Percentiles rank a stretch among this genome's conserved stretches.
phyloP scores from a whole-genome alignment of 2,113 vertebrate genomes.

The Rhabdornis inornatus region DNA sequence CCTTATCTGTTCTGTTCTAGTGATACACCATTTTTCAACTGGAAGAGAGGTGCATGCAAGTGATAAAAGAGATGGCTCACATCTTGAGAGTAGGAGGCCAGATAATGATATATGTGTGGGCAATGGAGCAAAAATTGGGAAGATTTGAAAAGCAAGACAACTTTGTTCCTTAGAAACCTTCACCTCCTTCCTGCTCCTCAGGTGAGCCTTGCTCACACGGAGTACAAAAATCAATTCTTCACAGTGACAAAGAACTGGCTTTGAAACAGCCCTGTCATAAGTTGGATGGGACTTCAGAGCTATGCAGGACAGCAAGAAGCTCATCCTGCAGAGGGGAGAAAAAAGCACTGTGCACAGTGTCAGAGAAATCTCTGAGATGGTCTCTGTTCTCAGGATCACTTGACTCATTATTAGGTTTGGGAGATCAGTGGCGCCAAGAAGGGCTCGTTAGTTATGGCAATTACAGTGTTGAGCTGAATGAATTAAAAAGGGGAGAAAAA shows the following conservation, averaged over 20 bases:
- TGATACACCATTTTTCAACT: conserved; percentile 79
- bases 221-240: conserved; percentile 38
- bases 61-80: conserved; percentile 79
- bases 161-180: conserved; percentile 80
- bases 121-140: conserved; percentile 81
- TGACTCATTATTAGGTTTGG: conserved; percentile 73
- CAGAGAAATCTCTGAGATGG: conserved; percentile 68
- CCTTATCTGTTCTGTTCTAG: conserved; percentile 49
- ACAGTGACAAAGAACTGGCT: conserved; percentile 9
- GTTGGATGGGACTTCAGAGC: conserved; percentile 51
- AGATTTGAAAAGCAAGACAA: conserved; percentile 83
- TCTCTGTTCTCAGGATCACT: conserved; percentile 81
- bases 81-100: conserved; percentile 78
- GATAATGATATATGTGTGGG: conserved; percentile 88
- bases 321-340: conserved; percentile 68
- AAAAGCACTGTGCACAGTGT: background rate
- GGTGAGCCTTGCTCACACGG: background rate
- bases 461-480: conserved; percentile 25
- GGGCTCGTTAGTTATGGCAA: conserved; percentile 64
- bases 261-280: background rate
- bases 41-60: conserved; percentile 69
- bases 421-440: conserved; percentile 63
- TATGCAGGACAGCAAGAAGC: conserved; percentile 72
- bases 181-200: conserved; percentile 43
- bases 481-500: conserved; percentile 19